Base-by-base conservation (phyloP, 2,113 vertebrate genomes). In the Scomber japonicus region DNA sequence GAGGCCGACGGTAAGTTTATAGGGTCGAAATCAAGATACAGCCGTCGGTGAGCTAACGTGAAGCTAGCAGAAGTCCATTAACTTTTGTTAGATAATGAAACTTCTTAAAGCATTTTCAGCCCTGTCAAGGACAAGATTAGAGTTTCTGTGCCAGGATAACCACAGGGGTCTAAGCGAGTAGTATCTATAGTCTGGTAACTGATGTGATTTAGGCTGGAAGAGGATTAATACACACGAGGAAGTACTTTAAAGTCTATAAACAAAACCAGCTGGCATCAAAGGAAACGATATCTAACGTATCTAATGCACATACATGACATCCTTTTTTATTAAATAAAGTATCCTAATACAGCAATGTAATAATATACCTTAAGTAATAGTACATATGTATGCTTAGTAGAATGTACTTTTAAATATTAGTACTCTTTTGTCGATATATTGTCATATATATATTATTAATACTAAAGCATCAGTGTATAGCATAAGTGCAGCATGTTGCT, bases 1-100 rank as follows among this genome's bases (percentile, higher is more conserved):
- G 76, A 44, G 89, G 82, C 63, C 84, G 75, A 71, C 93, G 94
- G 95, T 95, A 30, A 88, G 85, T 84, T 77, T 54, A 12, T 59
- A 5, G 9, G 17, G 46, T 69, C 12, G 6, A 35, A 48, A 35
- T 17, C 31, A 4, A 24, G 27, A 27, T n/a, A 44, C 44, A 35
- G 61, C 19, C 62, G 62, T 59, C 11, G 17, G 27, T 17, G 3
- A 12, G 62, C 72, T 75, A 76, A 46, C 65, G 15, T 40, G 45
- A 8, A 70, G 80, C 78, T 84, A 82, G 54, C 49, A 31, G 17
- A n/a, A 77, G 60, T 71, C 54, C 0, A 40, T 15, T 65, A n/a
- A 51, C 40, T 78, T 24, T 2, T 45, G 4, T 61, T 51, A 59
- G 64, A 7, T 82, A 46, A 48, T 40, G 11, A 27, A 62, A n/a